Conservation (phyloP, 2,797 vertebrate species). For the Bovichtus diacanthus region DNA sequence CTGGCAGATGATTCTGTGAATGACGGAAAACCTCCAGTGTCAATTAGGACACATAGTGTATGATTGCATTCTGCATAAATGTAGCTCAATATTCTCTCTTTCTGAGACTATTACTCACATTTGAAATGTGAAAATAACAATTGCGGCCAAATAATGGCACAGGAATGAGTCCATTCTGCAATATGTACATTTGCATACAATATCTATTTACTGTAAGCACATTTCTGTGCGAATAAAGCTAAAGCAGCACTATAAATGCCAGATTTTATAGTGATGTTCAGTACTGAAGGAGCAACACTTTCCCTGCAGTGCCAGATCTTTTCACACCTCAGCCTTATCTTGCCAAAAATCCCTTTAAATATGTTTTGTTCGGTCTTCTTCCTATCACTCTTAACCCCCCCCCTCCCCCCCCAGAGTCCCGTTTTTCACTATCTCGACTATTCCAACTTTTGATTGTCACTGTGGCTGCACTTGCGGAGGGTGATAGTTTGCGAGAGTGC, state of each 20-base stretch:
- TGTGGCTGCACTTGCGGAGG: conserved; percentile 46
- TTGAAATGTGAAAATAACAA: conserved; percentile 29
- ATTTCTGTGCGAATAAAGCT: neutral
- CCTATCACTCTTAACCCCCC: conserved; percentile 48
- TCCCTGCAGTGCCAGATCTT: conserved; percentile 29
- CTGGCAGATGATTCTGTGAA: conserved; percentile 45
- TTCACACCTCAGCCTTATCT: conserved; percentile 67
- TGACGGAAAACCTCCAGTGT: conserved; percentile 52
- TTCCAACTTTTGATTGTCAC: conserved; percentile 51
- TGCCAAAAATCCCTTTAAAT: conserved; percentile 52
- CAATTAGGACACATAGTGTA: conserved; percentile 37
- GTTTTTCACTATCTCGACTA: conserved; percentile 28
- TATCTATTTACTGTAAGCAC: conserved; percentile 6
- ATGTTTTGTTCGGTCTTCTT: conserved; percentile 73
- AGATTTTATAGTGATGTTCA: neutral
- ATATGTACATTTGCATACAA: conserved; percentile 29
- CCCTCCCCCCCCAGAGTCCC: conserved; percentile 15
- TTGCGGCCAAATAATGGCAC: neutral
- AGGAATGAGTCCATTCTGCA: neutral
- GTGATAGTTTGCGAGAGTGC: conserved; percentile 59
- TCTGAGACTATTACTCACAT: neutral
- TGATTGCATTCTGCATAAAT: conserved; percentile 19
- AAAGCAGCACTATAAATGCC: neutral
- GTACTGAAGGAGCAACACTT: conserved; percentile 19
- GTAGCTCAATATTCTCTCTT: neutral